Evolutionary conservation across 2,888 invertebrate genomes (phyloP).

Genomic region (Nudaria mundana): DNA sequence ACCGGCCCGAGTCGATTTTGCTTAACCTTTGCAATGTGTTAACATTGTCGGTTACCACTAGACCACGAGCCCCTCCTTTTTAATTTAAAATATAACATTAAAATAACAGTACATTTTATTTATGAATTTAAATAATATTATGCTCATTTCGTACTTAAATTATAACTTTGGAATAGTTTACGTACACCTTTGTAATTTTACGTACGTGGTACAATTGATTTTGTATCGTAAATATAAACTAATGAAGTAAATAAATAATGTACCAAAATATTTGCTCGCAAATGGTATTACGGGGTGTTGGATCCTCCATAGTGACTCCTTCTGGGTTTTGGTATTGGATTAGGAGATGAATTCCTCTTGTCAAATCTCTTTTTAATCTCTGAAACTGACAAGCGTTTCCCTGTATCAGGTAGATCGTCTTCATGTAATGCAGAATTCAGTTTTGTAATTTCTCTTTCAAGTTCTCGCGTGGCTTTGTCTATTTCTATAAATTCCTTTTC

Average conservation of each 20-base stretch:
- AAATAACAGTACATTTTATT: background rate
- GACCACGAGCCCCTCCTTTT: no score
- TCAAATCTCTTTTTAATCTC: conserved; percentile 80
- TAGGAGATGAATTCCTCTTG: conserved; percentile 72
- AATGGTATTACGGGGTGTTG: conserved; percentile 42
- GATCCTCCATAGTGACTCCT: conserved; percentile 71
- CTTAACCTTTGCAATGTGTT: no score
- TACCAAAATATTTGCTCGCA: no score
- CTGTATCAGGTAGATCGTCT: conserved; percentile 56
- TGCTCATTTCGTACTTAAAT: conserved; percentile 1
- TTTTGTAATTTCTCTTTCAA: conserved; percentile 72
- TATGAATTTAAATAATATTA: background rate
- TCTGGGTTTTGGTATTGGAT: conserved; percentile 82
- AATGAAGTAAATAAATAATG: no score
- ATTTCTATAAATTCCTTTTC: conserved; percentile 75
- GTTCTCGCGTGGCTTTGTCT: conserved; percentile 67
- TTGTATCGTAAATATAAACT: no score
- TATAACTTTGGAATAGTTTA: conserved; percentile 9
- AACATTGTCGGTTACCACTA: no score
- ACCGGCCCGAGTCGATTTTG: no score
- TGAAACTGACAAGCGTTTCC: conserved; percentile 58
- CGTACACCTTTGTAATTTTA: background rate
- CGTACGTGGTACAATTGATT: no score
- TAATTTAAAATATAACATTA: background rate
- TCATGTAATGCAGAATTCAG: conserved; percentile 70